Base-by-base conservation (phyloP, 2,888 invertebrate species). In the Caenorhabditis afra region DNA sequence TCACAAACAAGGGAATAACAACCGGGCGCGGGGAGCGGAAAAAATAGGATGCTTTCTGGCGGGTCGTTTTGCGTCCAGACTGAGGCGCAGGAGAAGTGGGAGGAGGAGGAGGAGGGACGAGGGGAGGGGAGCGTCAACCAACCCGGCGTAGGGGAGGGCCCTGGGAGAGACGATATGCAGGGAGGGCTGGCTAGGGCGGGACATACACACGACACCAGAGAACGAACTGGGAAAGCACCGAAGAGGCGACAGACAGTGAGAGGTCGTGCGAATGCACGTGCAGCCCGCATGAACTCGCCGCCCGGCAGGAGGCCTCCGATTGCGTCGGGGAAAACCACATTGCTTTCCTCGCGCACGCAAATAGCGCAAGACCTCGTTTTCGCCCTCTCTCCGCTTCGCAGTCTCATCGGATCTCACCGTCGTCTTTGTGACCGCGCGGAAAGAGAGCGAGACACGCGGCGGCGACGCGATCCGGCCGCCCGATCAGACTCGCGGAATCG, bases 131-230 rank as follows among this genome's bases (percentile, higher is more conserved):
- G 59, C 61, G 78, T 61, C 65, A 64, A 78, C 68, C 57, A 66
- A 73, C 73, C 64, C 73, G 73, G 62, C 71, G 71, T 67, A 73
- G 78, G 71, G 71, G 71, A 66, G 71, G 77, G 71, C 65, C 71
- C 77, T 78, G 77, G 77, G 78, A 78, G 78, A 78, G 71, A 78
- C 78, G 62, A 76, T 76, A 76, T 68, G 67, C 68, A 71, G 64
- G 71, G 78, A 64, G 68, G 71, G 78, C 65, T 50, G 47, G 57
- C 68, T 39, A 45, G 71, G 78, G 78, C 70, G 65, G 70, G 70
- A 73, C 73, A 71, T 52, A 73, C 66, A 59, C 77, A 71, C 77
- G 77, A 74, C 79, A 79, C 57, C 79, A 79, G 73, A 79, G 79
- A 79, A 79, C 79, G 73, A 79, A 79, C 76, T 64, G 64, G 68